phyloP scores from a whole-genome alignment of 2,888 invertebrate species.

The Anodontia alba region DNA sequence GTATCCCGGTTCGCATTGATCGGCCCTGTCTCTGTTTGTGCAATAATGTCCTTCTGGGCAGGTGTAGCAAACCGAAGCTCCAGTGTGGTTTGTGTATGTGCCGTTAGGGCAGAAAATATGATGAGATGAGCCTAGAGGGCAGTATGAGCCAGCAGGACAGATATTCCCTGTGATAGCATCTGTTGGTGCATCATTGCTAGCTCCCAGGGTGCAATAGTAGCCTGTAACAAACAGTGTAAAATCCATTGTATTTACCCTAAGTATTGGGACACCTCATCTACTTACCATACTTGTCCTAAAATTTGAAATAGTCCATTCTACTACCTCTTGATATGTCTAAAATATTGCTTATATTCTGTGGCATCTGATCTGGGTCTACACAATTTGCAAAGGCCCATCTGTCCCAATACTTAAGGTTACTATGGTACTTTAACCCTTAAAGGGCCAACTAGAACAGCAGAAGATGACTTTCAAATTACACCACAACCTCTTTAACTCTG shows the following conservation, averaged over 20 bases:
- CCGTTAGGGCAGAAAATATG: constrained; percentile 81
- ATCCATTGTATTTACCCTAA: too few relatives aligned
- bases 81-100: constrained; percentile 82
- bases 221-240: constrained; percentile 65
- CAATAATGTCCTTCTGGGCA: constrained; percentile 83
- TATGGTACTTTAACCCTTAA: too few relatives aligned
- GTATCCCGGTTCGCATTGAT: constrained; percentile 76
- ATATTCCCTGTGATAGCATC: constrained; percentile 80
- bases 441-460: not conserved
- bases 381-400: too few relatives aligned
- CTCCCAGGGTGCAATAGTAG: constrained; percentile 78
- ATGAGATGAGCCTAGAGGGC: constrained; percentile 75
- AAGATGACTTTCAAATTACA: too few relatives aligned
- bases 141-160: constrained; percentile 81
- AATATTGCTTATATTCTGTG: too few relatives aligned
- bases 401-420: too few relatives aligned
- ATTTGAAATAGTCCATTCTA: too few relatives aligned
- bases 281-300: too few relatives aligned
- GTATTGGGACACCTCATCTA: too few relatives aligned
- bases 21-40: constrained; percentile 79
- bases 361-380: too few relatives aligned
- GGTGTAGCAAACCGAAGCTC: constrained; percentile 78
- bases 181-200: constrained; percentile 73
- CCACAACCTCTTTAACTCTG: too few relatives aligned
- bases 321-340: too few relatives aligned